phyloP scores from a whole-genome alignment of 1,140 invertebrate species.

The Orchesella cincta region DNA sequence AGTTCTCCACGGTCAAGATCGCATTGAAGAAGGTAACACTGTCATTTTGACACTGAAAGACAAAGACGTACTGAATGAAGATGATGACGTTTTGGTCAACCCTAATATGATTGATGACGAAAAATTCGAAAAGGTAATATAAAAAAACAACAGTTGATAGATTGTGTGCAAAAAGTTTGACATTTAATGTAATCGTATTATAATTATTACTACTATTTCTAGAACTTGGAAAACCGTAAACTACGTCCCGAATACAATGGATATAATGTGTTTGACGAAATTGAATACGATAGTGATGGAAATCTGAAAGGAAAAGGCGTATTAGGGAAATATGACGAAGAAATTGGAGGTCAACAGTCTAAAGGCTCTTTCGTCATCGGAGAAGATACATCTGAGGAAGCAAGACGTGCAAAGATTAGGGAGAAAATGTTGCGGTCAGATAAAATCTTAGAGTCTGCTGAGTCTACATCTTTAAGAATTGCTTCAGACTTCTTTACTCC shows the following conservation, averaged over 20 bases:
- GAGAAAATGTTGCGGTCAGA: slow-evolving; percentile 62
- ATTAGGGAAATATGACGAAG: slow-evolving; percentile 93
- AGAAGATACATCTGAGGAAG: slow-evolving; percentile 49
- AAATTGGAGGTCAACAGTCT: slow-evolving; percentile 78
- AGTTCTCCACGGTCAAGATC: slow-evolving; percentile 75
- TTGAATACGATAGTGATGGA: slow-evolving; percentile 80
- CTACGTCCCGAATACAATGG: slow-evolving; percentile 67
- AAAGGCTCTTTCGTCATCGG: slow-evolving; percentile 75
- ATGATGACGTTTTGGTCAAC: slow-evolving; percentile 88
- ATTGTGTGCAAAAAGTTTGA: not conserved
- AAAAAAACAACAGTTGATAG: no score
- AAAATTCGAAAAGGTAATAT: slow-evolving; percentile 76
- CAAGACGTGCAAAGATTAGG: slow-evolving; percentile 53
- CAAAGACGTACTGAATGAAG: slow-evolving; percentile 83
- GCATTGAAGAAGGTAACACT: slow-evolving; percentile 78
- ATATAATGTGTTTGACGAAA: slow-evolving; percentile 84
- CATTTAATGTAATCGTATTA: no score
- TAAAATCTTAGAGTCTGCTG: slow-evolving; percentile 71
- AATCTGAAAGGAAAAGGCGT: slow-evolving; percentile 69
- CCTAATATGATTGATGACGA: slow-evolving; percentile 95
- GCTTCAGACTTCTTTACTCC: slow-evolving; percentile 88
- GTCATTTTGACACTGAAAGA: slow-evolving; percentile 94
- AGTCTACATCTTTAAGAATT: slow-evolving; percentile 67
- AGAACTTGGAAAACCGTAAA: slow-evolving; percentile 82
- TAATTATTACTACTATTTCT: no score